phyloP scores from a whole-genome alignment of 2,797 vertebrate genomes.

The Cephalopachus bancanus region DNA sequence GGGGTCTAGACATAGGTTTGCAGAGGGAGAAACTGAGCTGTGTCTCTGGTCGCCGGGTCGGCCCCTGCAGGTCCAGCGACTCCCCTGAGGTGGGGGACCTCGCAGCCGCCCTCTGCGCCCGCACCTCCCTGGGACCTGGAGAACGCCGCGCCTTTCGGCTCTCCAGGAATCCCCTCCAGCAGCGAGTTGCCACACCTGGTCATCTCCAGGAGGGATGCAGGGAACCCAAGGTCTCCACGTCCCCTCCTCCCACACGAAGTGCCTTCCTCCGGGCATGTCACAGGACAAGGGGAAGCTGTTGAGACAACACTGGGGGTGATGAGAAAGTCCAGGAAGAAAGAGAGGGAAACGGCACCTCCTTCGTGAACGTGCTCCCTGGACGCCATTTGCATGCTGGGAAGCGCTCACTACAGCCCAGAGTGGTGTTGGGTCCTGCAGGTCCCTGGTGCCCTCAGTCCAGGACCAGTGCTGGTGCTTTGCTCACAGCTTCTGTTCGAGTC shows the following conservation, averaged over 20 bases:
- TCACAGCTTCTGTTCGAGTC: not conserved
- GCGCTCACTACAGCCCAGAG: not conserved
- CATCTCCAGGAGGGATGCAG: not conserved
- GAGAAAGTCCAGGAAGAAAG: not conserved
- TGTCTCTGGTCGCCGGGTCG: not conserved
- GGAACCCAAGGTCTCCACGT: not conserved
- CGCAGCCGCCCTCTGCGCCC: not conserved
- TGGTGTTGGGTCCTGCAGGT: not conserved
- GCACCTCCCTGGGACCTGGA: not conserved
- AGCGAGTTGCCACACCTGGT: too few relatives aligned
- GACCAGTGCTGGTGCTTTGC: not conserved
- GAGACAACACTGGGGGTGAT: not conserved
- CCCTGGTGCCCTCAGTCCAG: not conserved
- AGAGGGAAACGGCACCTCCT: not conserved
- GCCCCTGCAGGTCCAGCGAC: not conserved
- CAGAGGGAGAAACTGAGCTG: not conserved
- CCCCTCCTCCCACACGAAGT: not conserved
- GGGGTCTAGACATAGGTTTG: not conserved
- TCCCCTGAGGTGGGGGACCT: not conserved
- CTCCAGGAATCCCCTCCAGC: not conserved
- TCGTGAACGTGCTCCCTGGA: not conserved
- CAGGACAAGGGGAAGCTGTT: not conserved
- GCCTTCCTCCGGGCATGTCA: too few relatives aligned
- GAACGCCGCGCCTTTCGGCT: not conserved
- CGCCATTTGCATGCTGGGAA: not conserved